Conservation (phyloP, 1,140 invertebrate species). For the Leptoteleia sp. region DNA sequence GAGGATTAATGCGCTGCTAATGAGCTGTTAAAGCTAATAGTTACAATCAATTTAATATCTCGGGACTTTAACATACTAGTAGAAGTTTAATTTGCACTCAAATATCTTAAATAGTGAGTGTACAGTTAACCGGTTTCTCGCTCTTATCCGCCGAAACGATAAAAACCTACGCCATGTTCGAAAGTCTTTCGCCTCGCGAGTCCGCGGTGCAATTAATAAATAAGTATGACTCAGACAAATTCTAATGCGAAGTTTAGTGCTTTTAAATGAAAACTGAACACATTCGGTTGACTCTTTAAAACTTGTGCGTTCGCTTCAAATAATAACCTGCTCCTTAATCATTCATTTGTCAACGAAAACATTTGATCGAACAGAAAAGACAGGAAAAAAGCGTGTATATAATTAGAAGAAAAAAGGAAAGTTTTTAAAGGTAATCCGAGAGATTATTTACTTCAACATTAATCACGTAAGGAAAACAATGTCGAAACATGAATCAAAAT, state of each 20-base stretch:
- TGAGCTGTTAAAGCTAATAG: conserved; percentile 31
- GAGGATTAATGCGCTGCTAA: conserved; percentile 23
- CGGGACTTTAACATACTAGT: conserved; percentile 13
- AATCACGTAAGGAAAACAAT: too few species aligned
- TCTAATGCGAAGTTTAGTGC: conserved; percentile 15
- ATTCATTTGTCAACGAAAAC: too few species aligned
- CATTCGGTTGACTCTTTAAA: too few species aligned
- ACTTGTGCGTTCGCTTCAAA: too few species aligned
- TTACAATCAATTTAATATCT: conserved; percentile 46
- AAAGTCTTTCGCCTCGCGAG: conserved; percentile 9
- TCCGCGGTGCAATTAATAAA: conserved; percentile 29
- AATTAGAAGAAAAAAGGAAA: too few species aligned
- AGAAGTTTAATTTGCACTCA: conserved; percentile 34
- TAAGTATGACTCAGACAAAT: conserved; percentile 10
- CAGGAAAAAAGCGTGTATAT: too few species aligned
- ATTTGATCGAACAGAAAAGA: too few species aligned
- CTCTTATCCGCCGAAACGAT: conserved; percentile 26
- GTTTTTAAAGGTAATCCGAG: too few species aligned
- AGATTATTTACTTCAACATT: too few species aligned
- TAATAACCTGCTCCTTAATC: too few species aligned
- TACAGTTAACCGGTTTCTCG: conserved; percentile 26
- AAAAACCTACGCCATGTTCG: conserved; percentile 14
- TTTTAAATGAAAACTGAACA: too few species aligned
- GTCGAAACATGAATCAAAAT: too few species aligned
- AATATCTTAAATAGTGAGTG: conserved; percentile 29